Evolutionary conservation across 1,140 invertebrate species (phyloP).

Genomic region (Achatina immaculata): DNA sequence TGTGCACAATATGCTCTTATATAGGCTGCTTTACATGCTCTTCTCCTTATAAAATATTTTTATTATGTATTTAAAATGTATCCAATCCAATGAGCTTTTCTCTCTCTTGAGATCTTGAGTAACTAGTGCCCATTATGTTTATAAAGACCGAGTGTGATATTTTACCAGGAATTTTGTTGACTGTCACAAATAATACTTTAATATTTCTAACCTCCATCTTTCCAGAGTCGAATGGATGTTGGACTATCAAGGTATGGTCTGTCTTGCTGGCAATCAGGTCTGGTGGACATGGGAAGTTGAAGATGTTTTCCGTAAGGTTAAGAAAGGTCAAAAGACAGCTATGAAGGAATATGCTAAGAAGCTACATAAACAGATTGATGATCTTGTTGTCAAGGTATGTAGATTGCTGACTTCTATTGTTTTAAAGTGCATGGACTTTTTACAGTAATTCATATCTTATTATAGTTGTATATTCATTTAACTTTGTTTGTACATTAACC

Average conservation of each 20-base stretch:
- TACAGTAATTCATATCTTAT: neutral
- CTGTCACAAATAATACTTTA: too few species aligned
- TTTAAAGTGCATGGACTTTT: too few species aligned
- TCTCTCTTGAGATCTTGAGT: too few species aligned
- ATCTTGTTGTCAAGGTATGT: constrained; percentile 78
- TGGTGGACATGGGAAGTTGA: constrained; percentile 96
- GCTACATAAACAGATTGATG: constrained; percentile 86
- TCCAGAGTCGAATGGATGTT: constrained; percentile 85
- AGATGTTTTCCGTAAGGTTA: constrained; percentile 83
- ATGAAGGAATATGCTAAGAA: constrained; percentile 90
- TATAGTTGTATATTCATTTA: neutral
- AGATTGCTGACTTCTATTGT: neutral
- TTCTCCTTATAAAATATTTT: too few species aligned
- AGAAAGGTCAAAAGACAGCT: constrained; percentile 81
- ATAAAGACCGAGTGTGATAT: too few species aligned
- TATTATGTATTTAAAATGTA: neutral
- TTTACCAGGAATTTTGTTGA: too few species aligned
- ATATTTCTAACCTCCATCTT: too few species aligned
- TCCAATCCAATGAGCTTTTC: neutral
- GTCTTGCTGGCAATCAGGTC: constrained; percentile 86
- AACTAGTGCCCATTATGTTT: too few species aligned
- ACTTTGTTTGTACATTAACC: neutral
- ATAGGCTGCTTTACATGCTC: too few species aligned
- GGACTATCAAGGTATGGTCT: constrained; percentile 89
- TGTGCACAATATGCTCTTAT: too few species aligned